Evolutionary conservation across 2,888 invertebrate genomes (phyloP).

Genomic region (Andrena flavipes): DNA sequence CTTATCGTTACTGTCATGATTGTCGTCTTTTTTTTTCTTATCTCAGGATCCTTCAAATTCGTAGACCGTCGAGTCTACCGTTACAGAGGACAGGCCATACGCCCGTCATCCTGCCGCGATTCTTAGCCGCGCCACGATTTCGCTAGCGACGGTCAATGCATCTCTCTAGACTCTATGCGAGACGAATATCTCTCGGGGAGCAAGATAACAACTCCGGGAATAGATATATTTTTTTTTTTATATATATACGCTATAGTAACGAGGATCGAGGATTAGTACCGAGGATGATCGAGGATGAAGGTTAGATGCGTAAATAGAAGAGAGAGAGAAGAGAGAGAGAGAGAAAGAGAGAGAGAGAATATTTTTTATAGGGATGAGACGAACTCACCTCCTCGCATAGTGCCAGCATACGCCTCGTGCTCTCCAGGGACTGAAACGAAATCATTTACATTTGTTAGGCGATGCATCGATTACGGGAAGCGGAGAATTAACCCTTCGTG

Average conservation of each 20-base stretch:
- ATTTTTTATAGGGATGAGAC: slow-evolving; percentile 48
- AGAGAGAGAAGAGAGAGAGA: slow-evolving; percentile 29
- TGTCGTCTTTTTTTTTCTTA: not conserved
- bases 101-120: slow-evolving; percentile 47
- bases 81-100: slow-evolving; percentile 26
- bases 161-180: slow-evolving; percentile 43
- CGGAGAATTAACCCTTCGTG: too few relatives aligned
- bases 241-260: slow-evolving; percentile 25
- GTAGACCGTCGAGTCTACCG: slow-evolving; percentile 29
- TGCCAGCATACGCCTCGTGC: slow-evolving; percentile 96
- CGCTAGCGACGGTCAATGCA: slow-evolving; percentile 44
- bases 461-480: not conserved
- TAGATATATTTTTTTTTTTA: slow-evolving; percentile 9
- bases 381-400: slow-evolving; percentile 96
- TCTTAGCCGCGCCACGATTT: slow-evolving; percentile 43
- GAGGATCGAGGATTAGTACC: slow-evolving; percentile 66
- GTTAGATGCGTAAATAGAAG: slow-evolving; percentile 67
- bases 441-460: slow-evolving; percentile 2
- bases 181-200: slow-evolving; percentile 49
- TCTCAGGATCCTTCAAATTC: not conserved
- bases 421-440: slow-evolving; percentile 94
- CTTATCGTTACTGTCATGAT: slow-evolving; percentile 3
- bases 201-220: slow-evolving; percentile 22
- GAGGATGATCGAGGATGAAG: slow-evolving; percentile 71
- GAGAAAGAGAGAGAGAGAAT: slow-evolving; percentile 30